Evolutionary conservation across 2,113 vertebrate species (phyloP), one percentile per base, ranked within the genome.

Genomic region (human): DNA sequence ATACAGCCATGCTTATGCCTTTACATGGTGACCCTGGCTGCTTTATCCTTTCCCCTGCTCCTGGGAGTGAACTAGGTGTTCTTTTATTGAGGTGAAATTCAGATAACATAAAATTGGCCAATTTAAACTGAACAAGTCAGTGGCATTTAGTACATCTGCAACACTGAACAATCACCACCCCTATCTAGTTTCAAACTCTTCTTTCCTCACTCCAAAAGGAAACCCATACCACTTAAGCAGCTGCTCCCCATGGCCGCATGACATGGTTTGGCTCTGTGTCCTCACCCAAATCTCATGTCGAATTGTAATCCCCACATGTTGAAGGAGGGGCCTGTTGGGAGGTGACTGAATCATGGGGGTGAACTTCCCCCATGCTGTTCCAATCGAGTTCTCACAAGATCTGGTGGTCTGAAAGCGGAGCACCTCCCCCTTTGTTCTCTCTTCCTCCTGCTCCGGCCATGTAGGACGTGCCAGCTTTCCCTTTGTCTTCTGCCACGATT

Each of bases 51-150:
- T 55, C 27, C 35, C 2, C 20, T 6, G 32, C 76, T 45, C 76
- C 45, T 10, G 75, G 32, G 23, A 43, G 7, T 35, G 40, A 55
- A 48, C 5, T 55, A n/a, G 6, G 50, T 82, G 90, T 90, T 78
- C n/a, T 90, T 90, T 43, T 78, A 45, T 4, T 50, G 40, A 73
- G 55, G 52, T 57, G 9, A 93, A 88, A 59, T 45, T 80, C 43
- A 40, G 6, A 16, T 73, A 38, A 83, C 30, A 57, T 20, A 45
- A 45, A 87, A 70, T 81, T 10, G 82, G 20, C 20, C 1, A 52
- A 72, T 91, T 88, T 50, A 43, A 86, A 81, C 8, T 82, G 38
- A 91, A 73, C 17, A 83, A n/a, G 45, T 72, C 48, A 57, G 35
- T 45, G 81, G 25, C 23, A 20, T 3, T 91, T 52, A 27, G 38